phyloP scores from a whole-genome alignment of 2,888 invertebrate genomes.

The Linnaemya tessellans region DNA sequence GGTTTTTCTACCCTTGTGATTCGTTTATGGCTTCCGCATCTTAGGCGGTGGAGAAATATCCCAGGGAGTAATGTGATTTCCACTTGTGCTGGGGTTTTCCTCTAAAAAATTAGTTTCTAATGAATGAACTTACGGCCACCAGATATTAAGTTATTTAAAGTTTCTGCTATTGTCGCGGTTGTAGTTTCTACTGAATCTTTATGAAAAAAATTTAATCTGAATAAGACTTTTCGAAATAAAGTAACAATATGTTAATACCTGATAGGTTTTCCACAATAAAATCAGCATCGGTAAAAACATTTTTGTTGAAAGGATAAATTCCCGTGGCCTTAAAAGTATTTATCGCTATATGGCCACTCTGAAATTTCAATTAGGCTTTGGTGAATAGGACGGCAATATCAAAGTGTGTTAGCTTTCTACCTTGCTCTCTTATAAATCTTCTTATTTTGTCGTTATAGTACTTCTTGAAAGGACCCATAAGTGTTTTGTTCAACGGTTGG shows the following conservation, averaged over 20 bases:
- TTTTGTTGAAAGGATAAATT: conserved; percentile 67
- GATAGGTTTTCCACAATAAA: conserved; percentile 49
- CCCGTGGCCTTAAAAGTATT: conserved; percentile 65
- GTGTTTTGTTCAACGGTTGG: conserved; percentile 58
- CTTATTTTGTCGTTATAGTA: conserved; percentile 68
- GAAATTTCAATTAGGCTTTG: conserved; percentile 63
- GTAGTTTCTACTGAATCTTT: conserved; percentile 14
- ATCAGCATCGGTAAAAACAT: conserved; percentile 66
- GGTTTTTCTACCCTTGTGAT: conserved; percentile 53
- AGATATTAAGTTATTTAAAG: conserved; percentile 25
- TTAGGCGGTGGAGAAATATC: conserved; percentile 61
- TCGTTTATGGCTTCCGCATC: conserved; percentile 37
- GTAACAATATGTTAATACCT: not conserved
- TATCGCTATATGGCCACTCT: conserved; percentile 63
- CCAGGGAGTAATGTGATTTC: conserved; percentile 45
- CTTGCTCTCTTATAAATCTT: conserved; percentile 42
- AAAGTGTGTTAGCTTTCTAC: conserved; percentile 58
- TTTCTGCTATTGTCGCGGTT: conserved; percentile 1
- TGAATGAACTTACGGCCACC: conserved; percentile 24
- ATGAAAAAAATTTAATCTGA: conserved; percentile 12
- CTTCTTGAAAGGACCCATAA: conserved; percentile 69
- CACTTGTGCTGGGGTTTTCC: conserved; percentile 5
- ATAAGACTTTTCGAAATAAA: not conserved
- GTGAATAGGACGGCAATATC: conserved; percentile 59
- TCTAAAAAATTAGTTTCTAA: not conserved